Base-by-base conservation (phyloP, 1,140 invertebrate species). In the Drosophila persimilis region DNA sequence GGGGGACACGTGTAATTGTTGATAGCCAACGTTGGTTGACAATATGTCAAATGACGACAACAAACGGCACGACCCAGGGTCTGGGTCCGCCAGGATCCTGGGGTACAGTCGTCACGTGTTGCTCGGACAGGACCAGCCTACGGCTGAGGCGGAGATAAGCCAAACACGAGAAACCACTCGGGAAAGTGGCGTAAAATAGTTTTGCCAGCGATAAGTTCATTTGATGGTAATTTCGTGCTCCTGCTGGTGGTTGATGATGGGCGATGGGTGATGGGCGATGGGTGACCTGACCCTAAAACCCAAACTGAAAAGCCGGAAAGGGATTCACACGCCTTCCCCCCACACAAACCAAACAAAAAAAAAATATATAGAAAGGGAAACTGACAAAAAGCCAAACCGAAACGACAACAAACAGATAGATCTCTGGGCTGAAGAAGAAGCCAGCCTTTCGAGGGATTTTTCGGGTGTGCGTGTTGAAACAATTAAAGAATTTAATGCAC, bases 171-270 rank as follows among this genome's bases (percentile, higher is more conserved):
- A 86, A 86, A 88, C 83, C 78, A 86, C 83, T 86, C 75, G 78
- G 83, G 71, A 86, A 86, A 86, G 78, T 72, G 83, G 74, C 83
- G 83, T 86, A 88, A 88, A 86, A 86, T 86, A 86, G 83, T 86
- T 76, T 69, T 59, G 80, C 83, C 53, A 62, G 81, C 81, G 81
- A 86, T 86, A 86, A 86, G 81, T 86, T 81, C 83, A 86, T 86
- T 86, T 81, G 83, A 75, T 86, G 73, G 73, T 81, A 86, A 88
- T 81, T 86, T 86, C 43, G 63, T 73, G 61, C 59, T 66, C 73
- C 24, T 26, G 71, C 74, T 72, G 71, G 59, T 53, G 61, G 58
- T 73, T 20, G 59, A 17, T 46, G 45, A 46, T 17, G 41, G 29
- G 6, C 7, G 15, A 50, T 20, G 20, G 20, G 1, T 20, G 20